A percentile compares a stretch with the other conserved stretches of the same genome.
phyloP scores from a whole-genome alignment of 2,113 vertebrate genomes.

The Oreochromis tanganicae region DNA sequence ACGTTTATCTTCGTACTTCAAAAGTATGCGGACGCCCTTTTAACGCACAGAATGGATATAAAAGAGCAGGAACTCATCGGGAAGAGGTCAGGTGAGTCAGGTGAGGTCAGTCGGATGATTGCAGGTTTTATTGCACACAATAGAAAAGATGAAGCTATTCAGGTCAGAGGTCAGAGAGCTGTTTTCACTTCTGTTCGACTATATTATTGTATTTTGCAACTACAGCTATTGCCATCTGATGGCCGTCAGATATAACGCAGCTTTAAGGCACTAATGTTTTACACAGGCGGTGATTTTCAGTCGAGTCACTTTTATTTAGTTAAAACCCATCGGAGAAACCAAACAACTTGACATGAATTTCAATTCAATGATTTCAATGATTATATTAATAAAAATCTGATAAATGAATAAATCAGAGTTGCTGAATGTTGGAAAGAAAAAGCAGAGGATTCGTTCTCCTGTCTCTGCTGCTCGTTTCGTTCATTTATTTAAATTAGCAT shows the following conservation, averaged over 20 bases:
- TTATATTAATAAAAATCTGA: neutral
- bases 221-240: too few relatives aligned
- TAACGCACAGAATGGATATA: neutral
- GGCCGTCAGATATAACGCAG: too few relatives aligned
- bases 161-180: neutral
- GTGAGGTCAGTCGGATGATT: neutral
- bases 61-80: too few relatives aligned
- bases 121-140: neutral
- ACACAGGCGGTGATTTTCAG: neutral
- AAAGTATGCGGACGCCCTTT: neutral
- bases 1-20: neutral
- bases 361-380: neutral
- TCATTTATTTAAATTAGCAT: neutral
- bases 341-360: neutral
- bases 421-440: neutral
- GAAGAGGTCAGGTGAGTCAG: neutral
- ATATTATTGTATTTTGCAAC: too few relatives aligned
- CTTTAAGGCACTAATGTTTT: too few relatives aligned
- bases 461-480: neutral
- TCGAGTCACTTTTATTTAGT: neutral
- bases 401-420: neutral
- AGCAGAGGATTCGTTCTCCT: neutral
- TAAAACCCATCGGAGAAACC: too few relatives aligned
- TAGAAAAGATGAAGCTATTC: neutral
- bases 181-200: too few relatives aligned